Conservation (phyloP, 1,140 invertebrate species). For the Gryllus bimaculatus region DNA sequence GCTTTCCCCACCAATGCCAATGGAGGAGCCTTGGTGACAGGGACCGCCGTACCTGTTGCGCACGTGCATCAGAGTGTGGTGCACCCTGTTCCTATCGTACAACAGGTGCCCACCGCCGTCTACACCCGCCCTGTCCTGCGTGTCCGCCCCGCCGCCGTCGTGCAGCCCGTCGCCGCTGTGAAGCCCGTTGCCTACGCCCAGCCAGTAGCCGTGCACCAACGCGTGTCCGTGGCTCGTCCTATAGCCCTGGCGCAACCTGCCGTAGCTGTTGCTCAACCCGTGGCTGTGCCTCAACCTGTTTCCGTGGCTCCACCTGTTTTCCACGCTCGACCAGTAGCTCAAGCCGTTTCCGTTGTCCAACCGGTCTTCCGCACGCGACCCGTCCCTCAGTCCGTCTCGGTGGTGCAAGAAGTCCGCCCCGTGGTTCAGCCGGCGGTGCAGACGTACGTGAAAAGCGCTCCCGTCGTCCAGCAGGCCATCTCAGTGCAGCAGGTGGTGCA, state of each 20-base stretch:
- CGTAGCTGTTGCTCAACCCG: not conserved
- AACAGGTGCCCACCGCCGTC: not conserved
- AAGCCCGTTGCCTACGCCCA: not conserved
- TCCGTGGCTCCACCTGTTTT: not conserved
- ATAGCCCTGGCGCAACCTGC: not conserved
- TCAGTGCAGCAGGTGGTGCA: no score
- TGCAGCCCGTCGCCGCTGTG: not conserved
- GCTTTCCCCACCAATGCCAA: not conserved
- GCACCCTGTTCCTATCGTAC: not conserved
- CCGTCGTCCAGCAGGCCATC: not conserved
- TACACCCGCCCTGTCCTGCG: not conserved
- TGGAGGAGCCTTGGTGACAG: no score
- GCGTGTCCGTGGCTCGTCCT: not conserved
- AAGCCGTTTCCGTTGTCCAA: not conserved
- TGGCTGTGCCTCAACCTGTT: not conserved
- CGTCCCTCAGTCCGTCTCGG: not conserved
- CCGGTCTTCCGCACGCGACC: no score
- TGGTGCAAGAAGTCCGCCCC: not conserved
- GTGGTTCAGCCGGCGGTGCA: not conserved
- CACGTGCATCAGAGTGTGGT: not conserved
- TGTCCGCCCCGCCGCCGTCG: not conserved
- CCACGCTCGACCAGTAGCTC: not conserved
- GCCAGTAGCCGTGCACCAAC: not conserved
- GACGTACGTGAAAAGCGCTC: not conserved
- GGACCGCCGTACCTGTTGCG: no score